Evolutionary conservation across 2,797 vertebrate species (phyloP), one percentile per base, ranked within the genome.

Genomic region (Podarcis siculus): DNA sequence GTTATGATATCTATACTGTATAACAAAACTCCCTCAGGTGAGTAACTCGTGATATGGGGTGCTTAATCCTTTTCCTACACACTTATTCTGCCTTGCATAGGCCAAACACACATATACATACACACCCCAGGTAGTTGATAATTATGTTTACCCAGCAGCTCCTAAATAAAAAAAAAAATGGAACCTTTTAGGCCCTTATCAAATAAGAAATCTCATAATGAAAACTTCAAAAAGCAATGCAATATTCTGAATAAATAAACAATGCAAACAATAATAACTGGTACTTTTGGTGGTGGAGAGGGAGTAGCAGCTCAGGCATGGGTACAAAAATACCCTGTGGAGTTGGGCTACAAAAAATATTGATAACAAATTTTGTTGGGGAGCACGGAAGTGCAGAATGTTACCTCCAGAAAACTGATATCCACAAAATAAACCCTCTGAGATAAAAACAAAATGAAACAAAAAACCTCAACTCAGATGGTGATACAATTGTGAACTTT

Each of bases 181-280:
- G n/a, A 32, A 15, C 71, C 27, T 35, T 37, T 73, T 61, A 30
- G 25, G 13, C 13, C 35, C 91, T 94, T 90, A 90, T 83, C 88
- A 91, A 92, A 87, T 79, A 86, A 86, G 79, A 76, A 77, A 89
- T 90, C 86, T 90, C 88, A 79, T 85, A 86, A 82, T 37, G 77
- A 79, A 86, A 66, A 76, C 76, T 66, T 94, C 88, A 92, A 90
- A 93, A 90, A 93, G 87, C 1, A 32, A 69, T 67, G 82, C 79
- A 61, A 75, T 23, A 9, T 79, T 3, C 3, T 17, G 61, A 87
- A 45, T 55, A 32, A 27, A n/a, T 30, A 19, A 61, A 86, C 76
- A 83, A 64, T 15, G 79, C 1, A 32, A 83, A 55, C 64, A 25
- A 35, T 15, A 42, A 39, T 55, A 55, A 15, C 49, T 55, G 49